These are phyloP conservation scores for Epizoanthus stellaris DNA, from an alignment of 92 coral and sea anemone genomes.

Conservation along the genomic window DNA sequence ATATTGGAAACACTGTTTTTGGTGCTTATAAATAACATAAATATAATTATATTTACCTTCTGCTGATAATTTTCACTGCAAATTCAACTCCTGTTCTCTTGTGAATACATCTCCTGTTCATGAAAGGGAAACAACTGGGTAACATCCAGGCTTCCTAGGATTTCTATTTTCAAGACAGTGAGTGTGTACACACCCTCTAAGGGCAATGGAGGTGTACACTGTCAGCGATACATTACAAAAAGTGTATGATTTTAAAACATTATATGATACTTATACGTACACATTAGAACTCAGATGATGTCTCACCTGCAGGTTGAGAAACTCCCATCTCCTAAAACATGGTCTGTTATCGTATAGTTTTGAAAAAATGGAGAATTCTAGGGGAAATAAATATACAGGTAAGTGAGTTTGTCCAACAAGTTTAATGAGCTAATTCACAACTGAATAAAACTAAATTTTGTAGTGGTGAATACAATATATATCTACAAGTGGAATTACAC, in stretches of 20 bases:
- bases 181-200: no score
- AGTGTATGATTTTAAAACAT: no score
- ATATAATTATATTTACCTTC: conserved; percentile 65
- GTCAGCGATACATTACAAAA: no score
- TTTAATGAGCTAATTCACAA: no score
- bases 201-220: no score
- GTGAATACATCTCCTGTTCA: conserved; percentile 85
- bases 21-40: neutral
- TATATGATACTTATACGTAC: neutral
- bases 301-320: conserved; percentile 97
- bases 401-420: no score
- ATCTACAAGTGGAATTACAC: no score
- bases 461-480: no score
- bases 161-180: neutral
- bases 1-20: no score
- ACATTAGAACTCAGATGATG: neutral
- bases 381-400: neutral
- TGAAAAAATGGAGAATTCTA: conserved; percentile 96
- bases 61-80: conserved; percentile 95
- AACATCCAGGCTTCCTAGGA: neutral
- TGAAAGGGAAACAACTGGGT: neutral
- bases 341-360: conserved; percentile 89
- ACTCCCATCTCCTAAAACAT: conserved; percentile 99
- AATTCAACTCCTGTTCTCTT: conserved; percentile 79
- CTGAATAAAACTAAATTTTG: no score